Evolutionary conservation across 2,797 vertebrate species (phyloP).

Genomic region (Trachops cirrhosus): DNA sequence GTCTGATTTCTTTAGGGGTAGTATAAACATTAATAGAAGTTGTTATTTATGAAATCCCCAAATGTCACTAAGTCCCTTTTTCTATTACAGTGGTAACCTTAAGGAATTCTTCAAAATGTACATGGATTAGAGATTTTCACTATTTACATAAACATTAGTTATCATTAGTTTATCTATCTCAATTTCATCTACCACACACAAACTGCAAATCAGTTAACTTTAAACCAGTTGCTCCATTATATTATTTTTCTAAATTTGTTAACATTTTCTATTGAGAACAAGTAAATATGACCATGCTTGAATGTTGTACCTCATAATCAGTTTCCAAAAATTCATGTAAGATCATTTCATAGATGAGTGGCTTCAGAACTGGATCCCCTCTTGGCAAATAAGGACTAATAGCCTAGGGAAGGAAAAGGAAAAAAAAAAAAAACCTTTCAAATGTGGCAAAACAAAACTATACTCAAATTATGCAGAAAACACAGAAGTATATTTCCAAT

Average conservation of each 20-base stretch:
- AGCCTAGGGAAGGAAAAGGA: slow-evolving; percentile 83
- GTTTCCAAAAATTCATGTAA: slow-evolving; percentile 97
- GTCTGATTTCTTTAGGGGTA: neutral
- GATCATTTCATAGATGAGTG: slow-evolving; percentile 99
- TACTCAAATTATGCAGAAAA: neutral
- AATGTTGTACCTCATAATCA: slow-evolving; percentile 92
- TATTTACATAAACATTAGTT: neutral
- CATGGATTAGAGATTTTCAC: neutral
- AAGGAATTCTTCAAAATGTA: neutral
- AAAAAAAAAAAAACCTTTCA: neutral
- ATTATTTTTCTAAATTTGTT: neutral
- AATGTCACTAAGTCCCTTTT: neutral
- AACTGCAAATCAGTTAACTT: neutral
- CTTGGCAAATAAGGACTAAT: slow-evolving; percentile 97
- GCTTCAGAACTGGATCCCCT: slow-evolving; percentile 94
- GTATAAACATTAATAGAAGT: neutral
- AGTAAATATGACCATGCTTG: neutral
- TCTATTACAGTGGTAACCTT: neutral
- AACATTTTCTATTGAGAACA: neutral
- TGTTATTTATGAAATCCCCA: neutral
- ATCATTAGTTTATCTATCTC: neutral
- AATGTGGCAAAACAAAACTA: neutral
- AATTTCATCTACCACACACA: neutral
- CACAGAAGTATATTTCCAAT: neutral
- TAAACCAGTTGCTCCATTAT: neutral